Evolutionary conservation across 2,888 invertebrate species (phyloP), one percentile per base, ranked within the genome.

Genomic region (Lamellibrachia columna): DNA sequence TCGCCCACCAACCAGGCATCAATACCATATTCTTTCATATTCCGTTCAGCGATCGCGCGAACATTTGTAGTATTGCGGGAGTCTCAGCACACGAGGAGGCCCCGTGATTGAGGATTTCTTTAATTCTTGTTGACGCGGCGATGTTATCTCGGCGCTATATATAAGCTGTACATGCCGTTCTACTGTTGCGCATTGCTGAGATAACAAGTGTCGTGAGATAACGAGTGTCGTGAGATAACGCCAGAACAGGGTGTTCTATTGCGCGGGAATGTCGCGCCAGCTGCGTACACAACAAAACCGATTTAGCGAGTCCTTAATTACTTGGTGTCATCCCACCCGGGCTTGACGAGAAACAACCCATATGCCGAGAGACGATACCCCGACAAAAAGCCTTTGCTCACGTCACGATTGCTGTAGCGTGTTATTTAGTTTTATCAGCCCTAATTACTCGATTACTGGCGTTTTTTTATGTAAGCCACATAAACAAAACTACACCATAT

Each of bases 181-280:
- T n/a, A 75, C 75, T 75, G 75, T 75, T 75, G 75, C 75, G 75
- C 75, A 75, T 75, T 75, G 75, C n/a, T 75, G 22, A 75, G 75
- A 75, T 75, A 75, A 75, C 75, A n/a, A 15, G 75, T 11, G 75
- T 75, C 3, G 22, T n/a, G 75, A 75, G 22, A 75, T 75, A 75
- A 75, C 75, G 75, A 15, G 75, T 11, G 75, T 75, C 3, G 22
- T n/a, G 75, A 75, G 22, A 75, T 75, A 11, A 75, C 75, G 22
- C 75, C 22, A 75, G n/a, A 15, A 22, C 75, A 15, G 4, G 22
- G 15, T 75, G 75, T 75, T 75, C 75, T 22, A 75, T 75, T 75
- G 75, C 15, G 75, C 22, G 75, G 75, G 75, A 75, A 75, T 75
- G 75, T 15, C n/a, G 15, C n/a, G n/a, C 75, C 75, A 75, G 15